These are phyloP conservation scores for Actenoides hombroni DNA, from an alignment of 2,113 vertebrate genomes.

Conservation along the genomic window DNA sequence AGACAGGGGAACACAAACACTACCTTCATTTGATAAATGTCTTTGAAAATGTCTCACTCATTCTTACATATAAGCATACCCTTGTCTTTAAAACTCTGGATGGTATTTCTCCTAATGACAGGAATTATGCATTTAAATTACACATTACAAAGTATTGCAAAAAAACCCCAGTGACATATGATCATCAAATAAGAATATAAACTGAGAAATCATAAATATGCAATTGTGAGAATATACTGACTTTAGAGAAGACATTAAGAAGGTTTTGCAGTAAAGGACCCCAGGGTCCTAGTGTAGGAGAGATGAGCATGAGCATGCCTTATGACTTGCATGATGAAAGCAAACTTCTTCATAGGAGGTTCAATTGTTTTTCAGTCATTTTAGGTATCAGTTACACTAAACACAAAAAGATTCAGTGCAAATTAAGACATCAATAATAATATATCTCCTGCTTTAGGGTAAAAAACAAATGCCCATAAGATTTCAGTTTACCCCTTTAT, in stretches of 20 bases:
- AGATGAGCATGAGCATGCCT: neutral
- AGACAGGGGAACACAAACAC: neutral
- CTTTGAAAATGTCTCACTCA: neutral
- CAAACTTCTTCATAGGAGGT: neutral
- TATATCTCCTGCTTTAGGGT: neutral
- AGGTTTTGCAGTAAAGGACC: neutral
- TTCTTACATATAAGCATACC: neutral
- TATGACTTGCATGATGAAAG: neutral
- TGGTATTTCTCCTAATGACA: neutral
- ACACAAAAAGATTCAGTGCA: neutral
- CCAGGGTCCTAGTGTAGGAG: rapidly evolving
- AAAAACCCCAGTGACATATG: neutral
- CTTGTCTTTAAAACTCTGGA: neutral
- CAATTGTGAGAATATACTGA: neutral
- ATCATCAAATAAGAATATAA: neutral
- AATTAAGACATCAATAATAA: neutral
- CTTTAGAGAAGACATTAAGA: neutral
- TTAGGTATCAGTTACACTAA: neutral
- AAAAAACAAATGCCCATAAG: neutral
- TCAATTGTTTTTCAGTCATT: neutral
- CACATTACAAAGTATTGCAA: neutral
- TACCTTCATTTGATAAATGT: neutral
- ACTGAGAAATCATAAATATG: neutral
- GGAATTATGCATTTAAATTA: neutral
- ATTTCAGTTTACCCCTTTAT: neutral